Evolutionary conservation across 1,140 invertebrate species (phyloP), one percentile per base, ranked within the genome.

Genomic region (Nephila pilipes): DNA sequence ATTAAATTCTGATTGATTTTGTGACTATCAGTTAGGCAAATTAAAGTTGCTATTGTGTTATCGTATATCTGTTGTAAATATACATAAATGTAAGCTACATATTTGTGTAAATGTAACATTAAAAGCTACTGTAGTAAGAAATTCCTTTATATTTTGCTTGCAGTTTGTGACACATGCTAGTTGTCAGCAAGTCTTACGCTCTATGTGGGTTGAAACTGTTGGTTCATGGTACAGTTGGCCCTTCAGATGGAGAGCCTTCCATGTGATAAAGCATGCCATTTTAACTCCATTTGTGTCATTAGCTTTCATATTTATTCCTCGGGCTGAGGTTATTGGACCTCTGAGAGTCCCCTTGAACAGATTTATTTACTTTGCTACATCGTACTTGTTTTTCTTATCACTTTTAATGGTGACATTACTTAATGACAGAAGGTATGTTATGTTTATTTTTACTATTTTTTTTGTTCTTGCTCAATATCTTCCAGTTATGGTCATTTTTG

Each of bases 151-250:
- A n/a, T 58, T 80, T 55, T 69, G 38, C 57, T 91, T 87, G 6
- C n/a, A 95, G 95, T 96, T 96, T 94, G 95, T 96, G 18, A 95
- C 95, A 10, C 95, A 95, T 94, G 94, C 95, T 12, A 95, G 95
- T 63, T 96, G 95, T 90, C 95, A 96, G 90, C 95, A 96, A 90
- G 95, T 95, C 65, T 90, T 96, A 36, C 95, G 95, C 79, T 95
- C 95, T 58, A 95, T 95, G 79, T 96, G 95, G 95, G 88, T 94
- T 0, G 93, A 92, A 83, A 94, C 85, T 38, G 54, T 94, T n/a
- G 87, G 93, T 10, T 85, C 85, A 32, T 94, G 94, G 94, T 93
- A 91, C 25, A 79, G 85, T 54, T 94, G 93, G 93, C 87, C 93
- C 16, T 87, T 85, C 25, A 60, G 75, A 60, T 46, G 75, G 69